Conservation (phyloP, 1,140 invertebrate genomes). For the Rhysida immarginata region DNA sequence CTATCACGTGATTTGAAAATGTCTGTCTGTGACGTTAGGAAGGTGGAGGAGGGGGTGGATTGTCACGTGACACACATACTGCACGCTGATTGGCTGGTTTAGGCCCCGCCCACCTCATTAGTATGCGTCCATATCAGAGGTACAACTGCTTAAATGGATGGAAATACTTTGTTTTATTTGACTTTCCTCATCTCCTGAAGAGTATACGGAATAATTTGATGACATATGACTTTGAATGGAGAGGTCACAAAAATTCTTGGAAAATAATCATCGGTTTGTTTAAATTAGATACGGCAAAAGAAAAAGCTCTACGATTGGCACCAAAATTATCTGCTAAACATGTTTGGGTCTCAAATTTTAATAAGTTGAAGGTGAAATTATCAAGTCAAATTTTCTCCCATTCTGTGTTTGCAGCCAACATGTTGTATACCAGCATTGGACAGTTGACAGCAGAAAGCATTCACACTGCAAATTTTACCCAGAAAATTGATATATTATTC, state of each 20-base stretch:
- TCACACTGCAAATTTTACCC: neutral
- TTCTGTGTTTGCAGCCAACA: neutral
- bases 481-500: neutral
- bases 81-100: too few relatives aligned
- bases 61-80: too few relatives aligned
- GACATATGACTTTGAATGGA: neutral
- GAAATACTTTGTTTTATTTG: neutral
- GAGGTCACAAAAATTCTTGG: neutral
- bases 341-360: too few relatives aligned
- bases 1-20: too few relatives aligned
- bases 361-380: too few relatives aligned
- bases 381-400: neutral
- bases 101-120: too few relatives aligned
- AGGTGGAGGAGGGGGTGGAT: too few relatives aligned
- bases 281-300: neutral
- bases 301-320: neutral
- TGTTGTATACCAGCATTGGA: neutral
- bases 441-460: neutral
- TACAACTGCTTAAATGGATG: too few relatives aligned
- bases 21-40: too few relatives aligned
- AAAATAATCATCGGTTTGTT: too few relatives aligned
- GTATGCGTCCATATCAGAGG: too few relatives aligned
- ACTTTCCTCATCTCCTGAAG: neutral
- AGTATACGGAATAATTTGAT: neutral
- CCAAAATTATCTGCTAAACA: too few relatives aligned